phyloP scores from a whole-genome alignment of 2,888 invertebrate genomes.

The Drosophila cognata region DNA sequence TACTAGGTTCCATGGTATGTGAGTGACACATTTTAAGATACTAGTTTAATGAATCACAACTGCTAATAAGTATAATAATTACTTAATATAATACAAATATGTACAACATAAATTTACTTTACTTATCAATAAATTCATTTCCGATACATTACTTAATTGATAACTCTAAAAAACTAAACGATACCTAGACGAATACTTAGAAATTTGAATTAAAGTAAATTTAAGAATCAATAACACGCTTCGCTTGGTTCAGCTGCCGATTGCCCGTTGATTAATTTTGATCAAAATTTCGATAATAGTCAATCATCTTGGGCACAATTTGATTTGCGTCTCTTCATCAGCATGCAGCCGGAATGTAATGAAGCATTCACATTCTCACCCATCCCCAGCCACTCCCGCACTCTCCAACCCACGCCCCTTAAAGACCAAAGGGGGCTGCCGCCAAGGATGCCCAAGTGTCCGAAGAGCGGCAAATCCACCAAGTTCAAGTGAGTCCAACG shows the following conservation, averaged over 20 bases:
- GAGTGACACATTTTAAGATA: too few species aligned
- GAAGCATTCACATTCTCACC: constrained; percentile 44
- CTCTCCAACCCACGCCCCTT: background rate
- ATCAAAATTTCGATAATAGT: constrained; percentile 16
- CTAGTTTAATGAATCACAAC: background rate
- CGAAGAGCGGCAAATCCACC: constrained; percentile 29
- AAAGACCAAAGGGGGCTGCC: constrained; percentile 46
- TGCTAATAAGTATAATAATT: background rate
- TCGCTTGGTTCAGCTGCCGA: background rate
- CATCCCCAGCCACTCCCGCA: background rate
- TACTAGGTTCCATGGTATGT: background rate
- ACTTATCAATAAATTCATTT: background rate
- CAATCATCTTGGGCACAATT: constrained; percentile 30
- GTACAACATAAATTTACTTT: background rate
- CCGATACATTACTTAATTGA: background rate
- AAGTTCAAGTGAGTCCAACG: constrained; percentile 65
- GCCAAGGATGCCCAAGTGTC: constrained; percentile 43
- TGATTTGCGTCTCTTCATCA: constrained; percentile 33
- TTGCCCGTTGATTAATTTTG: constrained; percentile 14
- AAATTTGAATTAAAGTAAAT: background rate
- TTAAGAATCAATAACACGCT: background rate
- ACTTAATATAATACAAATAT: background rate
- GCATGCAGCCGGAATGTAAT: constrained; percentile 50
- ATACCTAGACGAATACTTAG: background rate
- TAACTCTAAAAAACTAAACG: background rate